phyloP scores from a whole-genome alignment of 2,113 vertebrate species.

The Sinosuthora webbiana region DNA sequence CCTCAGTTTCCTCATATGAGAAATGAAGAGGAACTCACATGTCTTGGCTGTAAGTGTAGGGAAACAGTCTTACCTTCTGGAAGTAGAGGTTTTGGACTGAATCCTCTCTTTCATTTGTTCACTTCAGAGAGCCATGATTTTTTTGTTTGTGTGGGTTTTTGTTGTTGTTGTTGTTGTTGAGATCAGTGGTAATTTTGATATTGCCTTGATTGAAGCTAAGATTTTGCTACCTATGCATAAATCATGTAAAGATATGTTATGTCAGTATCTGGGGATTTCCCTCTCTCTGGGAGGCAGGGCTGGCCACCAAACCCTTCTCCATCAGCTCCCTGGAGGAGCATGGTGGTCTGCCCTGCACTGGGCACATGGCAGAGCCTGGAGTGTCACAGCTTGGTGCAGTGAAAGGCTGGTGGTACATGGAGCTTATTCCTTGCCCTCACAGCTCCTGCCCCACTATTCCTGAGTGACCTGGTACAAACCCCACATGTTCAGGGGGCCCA shows the following conservation, averaged over 20 bases:
- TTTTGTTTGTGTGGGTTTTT: too few relatives aligned
- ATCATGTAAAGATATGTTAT: background rate
- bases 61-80: background rate
- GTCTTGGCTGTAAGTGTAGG: background rate
- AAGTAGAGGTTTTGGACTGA: background rate
- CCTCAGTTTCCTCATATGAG: background rate
- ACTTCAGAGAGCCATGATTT: background rate
- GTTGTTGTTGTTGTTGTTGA: too few relatives aligned
- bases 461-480: background rate
- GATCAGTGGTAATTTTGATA: background rate
- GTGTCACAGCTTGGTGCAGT: background rate
- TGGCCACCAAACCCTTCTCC: background rate
- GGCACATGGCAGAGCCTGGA: background rate
- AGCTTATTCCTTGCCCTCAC: background rate
- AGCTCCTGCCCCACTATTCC: background rate
- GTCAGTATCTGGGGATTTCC: background rate
- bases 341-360: fast-evolving
- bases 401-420: fast-evolving
- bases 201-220: background rate
- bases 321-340: background rate
- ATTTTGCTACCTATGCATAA: background rate
- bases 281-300: background rate
- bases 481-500: fast-evolving
- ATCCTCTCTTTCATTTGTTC: background rate
- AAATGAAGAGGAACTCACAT: background rate